A percentile compares a stretch with the other conserved stretches of the same genome.
Evolutionary conservation across 2,113 vertebrate genomes (phyloP).

Genomic region (Actenoides hombroni): DNA sequence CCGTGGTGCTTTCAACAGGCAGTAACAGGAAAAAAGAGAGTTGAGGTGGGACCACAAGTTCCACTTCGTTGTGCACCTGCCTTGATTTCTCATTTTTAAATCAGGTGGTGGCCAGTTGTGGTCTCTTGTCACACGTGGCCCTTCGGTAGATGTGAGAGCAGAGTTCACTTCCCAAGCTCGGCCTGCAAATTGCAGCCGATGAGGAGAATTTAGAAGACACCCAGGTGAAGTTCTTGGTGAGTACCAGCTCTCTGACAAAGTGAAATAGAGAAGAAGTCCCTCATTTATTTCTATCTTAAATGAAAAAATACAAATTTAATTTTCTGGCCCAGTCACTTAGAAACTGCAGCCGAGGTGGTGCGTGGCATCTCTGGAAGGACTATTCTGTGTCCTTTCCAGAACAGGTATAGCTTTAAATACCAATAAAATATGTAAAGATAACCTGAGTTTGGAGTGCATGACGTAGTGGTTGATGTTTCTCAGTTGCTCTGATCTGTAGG

Average conservation of each 20-base stretch:
- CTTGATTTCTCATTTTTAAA: background rate
- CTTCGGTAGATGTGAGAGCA: background rate
- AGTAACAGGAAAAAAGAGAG: background rate
- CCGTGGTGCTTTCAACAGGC: background rate
- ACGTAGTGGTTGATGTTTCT: background rate
- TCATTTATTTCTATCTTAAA: background rate
- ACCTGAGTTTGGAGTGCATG: background rate
- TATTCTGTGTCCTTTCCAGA: background rate
- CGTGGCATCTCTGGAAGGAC: background rate
- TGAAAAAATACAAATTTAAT: slow-evolving; percentile 11
- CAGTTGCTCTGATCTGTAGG: background rate
- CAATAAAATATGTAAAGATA: background rate
- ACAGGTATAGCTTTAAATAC: background rate
- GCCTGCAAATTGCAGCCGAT: background rate
- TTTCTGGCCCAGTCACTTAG: slow-evolving; percentile 42
- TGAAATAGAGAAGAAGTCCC: background rate
- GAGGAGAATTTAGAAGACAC: accelerated
- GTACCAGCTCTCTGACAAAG: background rate
- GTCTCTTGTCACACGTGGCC: background rate
- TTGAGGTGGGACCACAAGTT: background rate
- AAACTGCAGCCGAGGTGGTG: background rate
- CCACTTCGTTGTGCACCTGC: no score
- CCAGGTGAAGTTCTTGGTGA: background rate
- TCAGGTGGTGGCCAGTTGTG: background rate
- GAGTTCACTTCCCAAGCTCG: background rate